phyloP scores from a whole-genome alignment of 2,888 invertebrate genomes.

The Leptodirus hochenwartii region DNA sequence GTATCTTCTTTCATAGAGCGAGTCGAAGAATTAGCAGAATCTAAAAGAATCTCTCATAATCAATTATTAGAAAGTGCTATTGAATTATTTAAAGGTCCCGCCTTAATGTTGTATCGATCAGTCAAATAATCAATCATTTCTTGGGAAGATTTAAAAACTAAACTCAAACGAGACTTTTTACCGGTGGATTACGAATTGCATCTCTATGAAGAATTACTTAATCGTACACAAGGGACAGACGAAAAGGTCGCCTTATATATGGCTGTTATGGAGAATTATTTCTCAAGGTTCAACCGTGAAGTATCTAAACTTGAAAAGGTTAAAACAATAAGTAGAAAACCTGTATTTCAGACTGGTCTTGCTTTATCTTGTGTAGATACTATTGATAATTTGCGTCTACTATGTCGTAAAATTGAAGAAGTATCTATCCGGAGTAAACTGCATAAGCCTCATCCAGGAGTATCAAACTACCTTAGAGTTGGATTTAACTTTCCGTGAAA shows the following conservation, averaged over 20 bases:
- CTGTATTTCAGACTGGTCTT: conserved; percentile 1
- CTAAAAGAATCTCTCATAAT: conserved; percentile 10
- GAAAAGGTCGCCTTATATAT: conserved; percentile 11
- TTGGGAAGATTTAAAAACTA: conserved; percentile 10
- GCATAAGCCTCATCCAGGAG: no score
- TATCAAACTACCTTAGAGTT: no score
- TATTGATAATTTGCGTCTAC: no score
- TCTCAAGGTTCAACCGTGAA: conserved; percentile 7
- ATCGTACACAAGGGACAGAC: conserved; percentile 11
- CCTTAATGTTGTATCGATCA: conserved; percentile 14
- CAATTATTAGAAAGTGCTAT: conserved; percentile 12
- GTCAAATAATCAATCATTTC: conserved; percentile 5
- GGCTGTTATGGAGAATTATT: conserved; percentile 11
- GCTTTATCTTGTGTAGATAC: no score
- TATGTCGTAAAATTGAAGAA: no score
- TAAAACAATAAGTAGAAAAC: conserved; percentile 10
- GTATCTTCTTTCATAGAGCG: conserved; percentile 12
- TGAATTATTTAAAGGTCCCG: conserved; percentile 13
- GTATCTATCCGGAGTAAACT: no score
- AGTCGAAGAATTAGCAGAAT: conserved; percentile 12
- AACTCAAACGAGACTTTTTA: conserved; percentile 10
- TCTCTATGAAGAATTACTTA: conserved; percentile 11
- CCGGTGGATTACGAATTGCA: conserved; percentile 12
- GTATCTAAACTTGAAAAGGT: conserved; percentile 9
- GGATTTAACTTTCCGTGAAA: no score